Base-by-base conservation (phyloP, 2,797 vertebrate genomes). In the Pseudochaenichthys georgianus region DNA sequence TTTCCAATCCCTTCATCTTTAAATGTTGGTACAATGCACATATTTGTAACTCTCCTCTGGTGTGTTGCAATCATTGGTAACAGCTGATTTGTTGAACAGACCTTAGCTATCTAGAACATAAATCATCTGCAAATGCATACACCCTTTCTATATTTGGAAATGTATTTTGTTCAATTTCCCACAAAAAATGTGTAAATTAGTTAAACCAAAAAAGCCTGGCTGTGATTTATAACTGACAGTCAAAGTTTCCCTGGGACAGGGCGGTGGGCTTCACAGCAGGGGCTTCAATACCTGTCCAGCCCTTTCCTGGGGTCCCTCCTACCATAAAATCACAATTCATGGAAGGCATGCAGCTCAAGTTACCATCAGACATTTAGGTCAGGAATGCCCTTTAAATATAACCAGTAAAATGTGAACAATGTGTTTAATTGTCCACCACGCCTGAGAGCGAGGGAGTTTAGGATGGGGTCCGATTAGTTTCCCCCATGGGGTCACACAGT, bases 301-400 rank as follows among this genome's bases (percentile, higher is more conserved):
- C 72, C 43, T 83, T 73, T 80, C 68, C 78, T 69, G 65, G 52
- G 64, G 48, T 52, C 62, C 46, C 75, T 58, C 77, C 78, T 34
- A 84, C 80, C 83, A 88, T 86, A 87, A 91, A 88, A 87, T 82
- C 81, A 52, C 74, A 73, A 74, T 78, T 81, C 53, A 57, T 21
- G 59, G 52, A 74, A 47, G 48, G 55, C 13, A 46, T 15, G 46
- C 41, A 50, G 85, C 87, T 93, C 87, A 62, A 63, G 83, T 92
- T 92, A 90, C 89, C 52, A 38, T 21, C 70, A 51, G 69, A 53
- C 21, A 72, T 79, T 83, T 51, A 58, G 64, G 66, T 73, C 19
- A 50, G 55, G 80, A 77, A 38, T 38, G 34, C 31, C 53, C 48
- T 62, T 62, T 67, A 69, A 74, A 84, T 55, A 74, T 73, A 81